Conservation (phyloP, 2,113 vertebrate species). For the Saguinus imperator region DNA sequence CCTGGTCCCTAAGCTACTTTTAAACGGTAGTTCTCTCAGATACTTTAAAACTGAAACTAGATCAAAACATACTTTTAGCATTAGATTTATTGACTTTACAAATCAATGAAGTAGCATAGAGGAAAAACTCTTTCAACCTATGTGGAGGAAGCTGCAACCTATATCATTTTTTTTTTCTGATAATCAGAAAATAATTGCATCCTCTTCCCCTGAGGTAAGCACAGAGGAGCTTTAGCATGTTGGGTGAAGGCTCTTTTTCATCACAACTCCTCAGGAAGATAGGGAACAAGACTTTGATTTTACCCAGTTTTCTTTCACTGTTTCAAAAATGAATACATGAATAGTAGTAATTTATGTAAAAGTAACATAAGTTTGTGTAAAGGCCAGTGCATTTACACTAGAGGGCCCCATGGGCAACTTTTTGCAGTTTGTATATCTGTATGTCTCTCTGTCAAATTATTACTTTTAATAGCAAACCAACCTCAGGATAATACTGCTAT, state of each 20-base stretch:
- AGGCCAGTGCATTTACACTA: not conserved
- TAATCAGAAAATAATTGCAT: slow-evolving; percentile 16
- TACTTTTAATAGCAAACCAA: not conserved
- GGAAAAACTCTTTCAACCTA: not conserved
- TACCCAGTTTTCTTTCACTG: slow-evolving; percentile 8
- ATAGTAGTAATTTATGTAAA: slow-evolving; percentile 2
- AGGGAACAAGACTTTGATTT: slow-evolving; percentile 13
- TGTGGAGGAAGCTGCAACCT: not conserved
- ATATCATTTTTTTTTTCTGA: slow-evolving; percentile 57
- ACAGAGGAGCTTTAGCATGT: not conserved
- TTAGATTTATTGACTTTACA: slow-evolving; percentile 20
- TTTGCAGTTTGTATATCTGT: not conserved
- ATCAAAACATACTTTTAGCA: not conserved
- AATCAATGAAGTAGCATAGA: not conserved
- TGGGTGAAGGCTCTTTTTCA: not conserved
- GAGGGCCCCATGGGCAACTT: not conserved
- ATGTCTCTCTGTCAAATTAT: not conserved
- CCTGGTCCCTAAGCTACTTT: not conserved
- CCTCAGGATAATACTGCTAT: not conserved
- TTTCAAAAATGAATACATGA: slow-evolving; percentile 47
- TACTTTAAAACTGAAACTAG: slow-evolving; percentile 25
- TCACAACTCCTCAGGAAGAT: slow-evolving; percentile 38
- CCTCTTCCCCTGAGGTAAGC: not conserved
- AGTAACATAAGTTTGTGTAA: not conserved
- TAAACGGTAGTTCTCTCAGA: not conserved